Percentiles rank a stretch among this genome's conserved stretches.
phyloP scores from a whole-genome alignment of 2,888 invertebrate genomes.

The Stenoptilia bipunctidactyla region DNA sequence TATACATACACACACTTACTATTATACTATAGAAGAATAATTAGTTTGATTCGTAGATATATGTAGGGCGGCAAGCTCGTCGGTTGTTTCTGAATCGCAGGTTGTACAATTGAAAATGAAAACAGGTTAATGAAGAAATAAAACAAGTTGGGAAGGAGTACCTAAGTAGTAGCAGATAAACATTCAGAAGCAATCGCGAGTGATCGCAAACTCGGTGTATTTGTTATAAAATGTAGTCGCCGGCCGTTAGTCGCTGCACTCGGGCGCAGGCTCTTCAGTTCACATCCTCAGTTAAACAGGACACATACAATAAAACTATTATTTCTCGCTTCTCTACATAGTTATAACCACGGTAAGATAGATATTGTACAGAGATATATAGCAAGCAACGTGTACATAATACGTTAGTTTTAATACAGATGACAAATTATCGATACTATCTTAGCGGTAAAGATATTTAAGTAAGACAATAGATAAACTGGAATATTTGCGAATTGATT shows the following conservation, averaged over 20 bases:
- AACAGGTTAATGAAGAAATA: no score
- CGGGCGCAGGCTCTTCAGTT: constrained; percentile 43
- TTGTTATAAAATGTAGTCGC: constrained; percentile 66
- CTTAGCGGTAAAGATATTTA: constrained; percentile 59
- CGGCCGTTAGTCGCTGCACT: constrained; percentile 50
- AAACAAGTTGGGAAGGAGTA: no score
- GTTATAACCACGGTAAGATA: constrained; percentile 54
- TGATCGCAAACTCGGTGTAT: constrained; percentile 52
- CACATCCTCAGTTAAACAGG: constrained; percentile 57
- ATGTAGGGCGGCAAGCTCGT: constrained; percentile 46
- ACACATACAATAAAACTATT: constrained; percentile 28
- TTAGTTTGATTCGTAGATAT: constrained; percentile 70
- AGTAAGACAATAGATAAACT: constrained; percentile 58
- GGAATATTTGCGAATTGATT: constrained; percentile 48
- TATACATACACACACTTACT: constrained; percentile 63
- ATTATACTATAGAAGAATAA: constrained; percentile 69
- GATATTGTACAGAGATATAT: constrained; percentile 64
- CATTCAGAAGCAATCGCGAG: constrained; percentile 1
- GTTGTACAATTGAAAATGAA: no score
- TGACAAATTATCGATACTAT: constrained; percentile 49
- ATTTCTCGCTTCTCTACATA: constrained; percentile 52
- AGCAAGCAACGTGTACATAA: constrained; percentile 55
- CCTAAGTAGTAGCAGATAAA: not conserved
- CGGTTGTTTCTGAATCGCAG: constrained; percentile 22
- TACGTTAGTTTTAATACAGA: constrained; percentile 66